Evolutionary conservation across 2,888 invertebrate genomes (phyloP), one percentile per base, ranked within the genome.

Genomic region (Laothoe populi): DNA sequence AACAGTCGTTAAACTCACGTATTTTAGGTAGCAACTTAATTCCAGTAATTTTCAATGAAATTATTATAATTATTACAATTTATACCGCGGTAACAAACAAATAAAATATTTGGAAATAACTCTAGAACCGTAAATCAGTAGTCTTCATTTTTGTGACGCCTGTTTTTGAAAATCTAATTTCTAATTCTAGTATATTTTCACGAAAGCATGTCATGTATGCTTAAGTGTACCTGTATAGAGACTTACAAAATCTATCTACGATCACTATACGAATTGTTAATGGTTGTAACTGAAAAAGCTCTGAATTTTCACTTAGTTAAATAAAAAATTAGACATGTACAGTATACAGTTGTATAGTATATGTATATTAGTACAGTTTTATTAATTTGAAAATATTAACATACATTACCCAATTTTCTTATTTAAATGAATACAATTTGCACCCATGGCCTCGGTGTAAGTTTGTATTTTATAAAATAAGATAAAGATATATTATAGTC

Each of bases 11-110:
- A 91, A 91, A 90, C 86, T 90, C 88, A 90, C 88, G 90, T 92
- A 92, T 90, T 87, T 92, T 92, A 92, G 92, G 92, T 92, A 92
- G 92, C 92, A 88, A 83, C 85, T 86, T 92, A 92, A 92, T 92
- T 87, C 90, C 87, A 87, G 91, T 92, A 88, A 92, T 92, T 91
- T 88, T 77, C 82, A 85, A 81, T 82, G 87, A 91, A 92, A 92
- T 92, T 91, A 92, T 92, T 86, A 92, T 92, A 92, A 92, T 92
- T 88, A 92, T 87, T 80, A 82, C 84, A 86, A 87, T 92, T 92
- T 92, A 90, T 89, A 88, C 83, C 71, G 87, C 86, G 84, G 88
- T 88, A 91, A 91, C 91, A 92, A 92, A 92, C 92, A 92, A 91
- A 92, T 92, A 91, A 92, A 92, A 91, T 83, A 84, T 79, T 83